Conservation (phyloP, 2,797 vertebrate species). For the Naso thynnoides region DNA sequence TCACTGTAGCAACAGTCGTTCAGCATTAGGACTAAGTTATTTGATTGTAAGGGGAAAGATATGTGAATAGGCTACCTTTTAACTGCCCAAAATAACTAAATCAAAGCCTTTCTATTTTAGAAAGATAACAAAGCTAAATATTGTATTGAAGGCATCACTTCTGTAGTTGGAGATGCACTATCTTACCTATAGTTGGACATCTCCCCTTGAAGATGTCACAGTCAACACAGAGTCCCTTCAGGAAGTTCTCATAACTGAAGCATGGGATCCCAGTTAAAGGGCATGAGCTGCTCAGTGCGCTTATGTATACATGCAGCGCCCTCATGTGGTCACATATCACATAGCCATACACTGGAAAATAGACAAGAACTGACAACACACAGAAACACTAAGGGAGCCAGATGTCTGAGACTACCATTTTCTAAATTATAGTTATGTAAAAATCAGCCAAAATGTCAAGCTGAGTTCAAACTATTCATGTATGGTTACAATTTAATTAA, state of each 20-base stretch:
- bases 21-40: too few relatives aligned
- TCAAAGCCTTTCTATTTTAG: too few relatives aligned
- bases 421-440: neutral
- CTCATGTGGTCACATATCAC: constrained; percentile 98
- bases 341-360: constrained; percentile 89
- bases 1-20: too few relatives aligned
- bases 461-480: neutral
- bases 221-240: constrained; percentile 86
- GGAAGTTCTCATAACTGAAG: constrained; percentile 87
- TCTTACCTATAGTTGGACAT: constrained; percentile 92
- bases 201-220: constrained; percentile 84
- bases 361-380: constrained; percentile 77
- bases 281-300: constrained; percentile 87
- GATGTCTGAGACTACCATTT: neutral
- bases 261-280: constrained; percentile 89
- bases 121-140: neutral
- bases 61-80: too few relatives aligned
- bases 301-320: constrained; percentile 93
- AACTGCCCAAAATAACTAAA: too few relatives aligned
- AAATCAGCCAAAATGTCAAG: too few relatives aligned
- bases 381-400: constrained; percentile 37
- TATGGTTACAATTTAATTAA: neutral
- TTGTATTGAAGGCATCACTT: neutral
- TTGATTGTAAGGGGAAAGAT: too few relatives aligned
- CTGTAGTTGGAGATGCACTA: too few relatives aligned